Evolutionary conservation across 2,113 vertebrate species (phyloP).

Genomic region (Cyprinodon variegatus): DNA sequence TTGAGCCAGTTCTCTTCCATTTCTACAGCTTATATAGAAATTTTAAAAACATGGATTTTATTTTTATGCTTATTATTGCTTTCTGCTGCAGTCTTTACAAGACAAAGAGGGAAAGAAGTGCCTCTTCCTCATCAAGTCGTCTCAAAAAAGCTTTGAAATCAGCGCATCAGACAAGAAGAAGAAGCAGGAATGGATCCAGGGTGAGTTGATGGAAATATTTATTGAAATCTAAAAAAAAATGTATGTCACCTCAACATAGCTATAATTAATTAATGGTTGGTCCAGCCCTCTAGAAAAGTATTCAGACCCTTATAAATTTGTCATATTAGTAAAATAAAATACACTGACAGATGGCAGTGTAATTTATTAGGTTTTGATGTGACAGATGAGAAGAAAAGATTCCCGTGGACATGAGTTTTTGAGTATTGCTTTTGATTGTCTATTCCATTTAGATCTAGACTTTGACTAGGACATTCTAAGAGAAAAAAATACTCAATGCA

Average conservation of each 20-base stretch:
- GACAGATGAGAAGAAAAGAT: not conserved
- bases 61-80: constrained; percentile 3
- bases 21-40: too few species aligned
- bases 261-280: not conserved
- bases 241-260: not conserved
- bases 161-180: constrained; percentile 98
- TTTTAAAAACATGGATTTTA: too few species aligned
- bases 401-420: not conserved
- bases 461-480: too few species aligned
- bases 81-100: constrained; percentile 83
- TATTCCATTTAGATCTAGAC: not conserved
- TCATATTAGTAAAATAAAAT: not conserved
- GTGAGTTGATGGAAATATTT: constrained; percentile 62
- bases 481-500: too few species aligned
- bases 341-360: not conserved
- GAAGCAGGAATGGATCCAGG: constrained; percentile 98
- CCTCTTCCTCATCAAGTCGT: constrained; percentile 92
- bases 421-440: not conserved
- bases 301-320: not conserved
- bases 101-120: constrained; percentile 98
- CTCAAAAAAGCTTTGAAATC: constrained; percentile 95
- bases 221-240: not conserved
- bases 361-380: not conserved
- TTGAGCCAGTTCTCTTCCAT: too few species aligned
- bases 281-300: not conserved